Base-by-base conservation (phyloP, 2,797 vertebrate species). In the Pyrocephalus nanus region DNA sequence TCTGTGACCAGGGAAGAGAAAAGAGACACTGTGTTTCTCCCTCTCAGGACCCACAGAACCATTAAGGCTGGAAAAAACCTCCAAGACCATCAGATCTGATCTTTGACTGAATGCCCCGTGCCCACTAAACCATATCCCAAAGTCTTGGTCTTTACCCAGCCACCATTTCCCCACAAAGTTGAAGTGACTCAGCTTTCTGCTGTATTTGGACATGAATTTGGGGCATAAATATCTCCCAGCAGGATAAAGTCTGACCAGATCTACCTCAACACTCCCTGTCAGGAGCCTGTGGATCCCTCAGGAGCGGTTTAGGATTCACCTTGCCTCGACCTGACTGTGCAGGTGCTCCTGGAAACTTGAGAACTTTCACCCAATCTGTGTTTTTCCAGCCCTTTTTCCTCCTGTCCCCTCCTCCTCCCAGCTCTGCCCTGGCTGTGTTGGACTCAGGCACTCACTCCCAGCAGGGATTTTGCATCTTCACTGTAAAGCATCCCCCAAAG, bases 401-500 rank as follows among this genome's bases (percentile, higher is more conserved):
- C 32, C 48, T 40, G 18, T 65, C 9, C 67, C 48, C 22, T 62
- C 26, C 25, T 93, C 36, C 36, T 30, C 57, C 15, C 57, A 50
- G 45, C 48, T 53, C 43, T 54, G 43, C 10, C 1, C 69, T 86
- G 19, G 1, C 43, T 45, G 40, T 4, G n/a, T 6, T 55, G 81
- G 50, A 70, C 57, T 11, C 9, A 53, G 42, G 55, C 47, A 17
- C 30, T 61, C 1, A 0, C 15, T 91, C 88, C 70, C 85, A 69
- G 82, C 73, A 84, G 88, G 90, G 88, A 54, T 69, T 86, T 77
- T 87, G 65, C 62, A 88, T 50, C 61, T 91, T 78, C 23, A 21
- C 61, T 92, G 25, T 50, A 85, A 86, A 91, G 45, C 60, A 67
- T 60, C 85, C 53, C 23, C 62, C 40, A 55, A 79, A 94, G 79